These are phyloP conservation scores for Vanessa cardui DNA, from an alignment of 2,888 invertebrate species.

Conservation along the genomic window DNA sequence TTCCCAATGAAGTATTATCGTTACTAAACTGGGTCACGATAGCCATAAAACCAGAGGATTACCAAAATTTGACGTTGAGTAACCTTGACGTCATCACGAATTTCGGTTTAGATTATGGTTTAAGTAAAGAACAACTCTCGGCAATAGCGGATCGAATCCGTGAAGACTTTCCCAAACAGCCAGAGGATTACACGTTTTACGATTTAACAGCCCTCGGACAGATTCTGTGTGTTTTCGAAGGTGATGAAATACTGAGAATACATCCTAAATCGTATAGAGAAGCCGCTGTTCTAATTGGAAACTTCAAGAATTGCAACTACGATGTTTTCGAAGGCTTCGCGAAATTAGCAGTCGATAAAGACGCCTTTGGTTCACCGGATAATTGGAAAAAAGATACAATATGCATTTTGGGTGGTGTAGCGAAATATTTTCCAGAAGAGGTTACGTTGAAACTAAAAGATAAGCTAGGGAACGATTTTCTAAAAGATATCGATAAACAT, in stretches of 20 bases:
- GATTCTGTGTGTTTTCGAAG: slow-evolving; percentile 82
- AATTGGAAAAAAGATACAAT: slow-evolving; percentile 66
- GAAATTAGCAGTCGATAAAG: slow-evolving; percentile 62
- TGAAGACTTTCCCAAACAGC: slow-evolving; percentile 78
- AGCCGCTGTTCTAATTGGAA: slow-evolving; percentile 71
- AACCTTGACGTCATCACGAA: slow-evolving; percentile 80
- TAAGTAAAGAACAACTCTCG: slow-evolving; percentile 65
- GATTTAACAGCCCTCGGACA: slow-evolving; percentile 80
- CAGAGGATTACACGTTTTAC: slow-evolving; percentile 81
- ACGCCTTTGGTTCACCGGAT: slow-evolving; percentile 71
- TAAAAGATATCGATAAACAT: slow-evolving; percentile 1
- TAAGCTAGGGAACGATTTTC: slow-evolving; percentile 10
- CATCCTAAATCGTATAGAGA: slow-evolving; percentile 80
- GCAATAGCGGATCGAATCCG: slow-evolving; percentile 78
- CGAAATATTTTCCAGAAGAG: slow-evolving; percentile 55
- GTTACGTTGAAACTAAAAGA: slow-evolving; percentile 18
- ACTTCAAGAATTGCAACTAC: slow-evolving; percentile 67
- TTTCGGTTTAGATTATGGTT: slow-evolving; percentile 77
- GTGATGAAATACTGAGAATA: slow-evolving; percentile 76
- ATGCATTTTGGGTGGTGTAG: slow-evolving; percentile 66
- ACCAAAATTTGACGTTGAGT: slow-evolving; percentile 76
- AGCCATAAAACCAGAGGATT: slow-evolving; percentile 75
- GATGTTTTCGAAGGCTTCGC: slow-evolving; percentile 75
- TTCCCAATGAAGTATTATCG: slow-evolving; percentile 70
- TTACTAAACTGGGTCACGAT: slow-evolving; percentile 73